Percentiles rank a stretch among this genome's conserved stretches.
phyloP scores from a whole-genome alignment of 2,113 vertebrate genomes.

The Dromiciops gliroides region DNA sequence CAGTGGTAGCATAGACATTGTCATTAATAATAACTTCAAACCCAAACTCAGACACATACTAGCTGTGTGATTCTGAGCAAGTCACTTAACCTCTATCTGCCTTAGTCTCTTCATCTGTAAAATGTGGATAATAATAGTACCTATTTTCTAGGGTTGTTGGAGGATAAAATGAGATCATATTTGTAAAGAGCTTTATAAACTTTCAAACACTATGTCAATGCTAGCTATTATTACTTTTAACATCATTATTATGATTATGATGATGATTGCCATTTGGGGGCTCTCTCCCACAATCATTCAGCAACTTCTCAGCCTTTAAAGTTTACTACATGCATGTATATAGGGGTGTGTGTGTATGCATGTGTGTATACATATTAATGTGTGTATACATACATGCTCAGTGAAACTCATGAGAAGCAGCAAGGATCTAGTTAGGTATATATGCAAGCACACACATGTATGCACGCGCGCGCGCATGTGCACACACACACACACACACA shows the following conservation, averaged over 20 bases:
- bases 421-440: neutral
- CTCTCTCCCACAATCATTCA: neutral
- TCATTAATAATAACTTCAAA: neutral
- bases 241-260: neutral
- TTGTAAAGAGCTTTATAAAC: neutral
- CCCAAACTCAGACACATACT: neutral
- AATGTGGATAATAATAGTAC: neutral
- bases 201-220: neutral
- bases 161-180: neutral
- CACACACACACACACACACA: too few species aligned
- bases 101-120: neutral
- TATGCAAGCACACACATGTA: too few species aligned
- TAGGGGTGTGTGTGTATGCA: neutral
- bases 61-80: neutral
- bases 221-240: neutral
- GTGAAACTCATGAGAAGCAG: neutral
- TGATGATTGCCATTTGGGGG: neutral
- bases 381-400: neutral
- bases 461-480: too few species aligned
- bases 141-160: neutral
- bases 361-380: neutral
- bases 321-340: neutral
- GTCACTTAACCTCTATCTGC: neutral
- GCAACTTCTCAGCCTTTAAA: neutral
- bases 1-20: neutral